Evolutionary conservation across 2,797 vertebrate genomes (phyloP).

Genomic region (Labroides dimidiatus): DNA sequence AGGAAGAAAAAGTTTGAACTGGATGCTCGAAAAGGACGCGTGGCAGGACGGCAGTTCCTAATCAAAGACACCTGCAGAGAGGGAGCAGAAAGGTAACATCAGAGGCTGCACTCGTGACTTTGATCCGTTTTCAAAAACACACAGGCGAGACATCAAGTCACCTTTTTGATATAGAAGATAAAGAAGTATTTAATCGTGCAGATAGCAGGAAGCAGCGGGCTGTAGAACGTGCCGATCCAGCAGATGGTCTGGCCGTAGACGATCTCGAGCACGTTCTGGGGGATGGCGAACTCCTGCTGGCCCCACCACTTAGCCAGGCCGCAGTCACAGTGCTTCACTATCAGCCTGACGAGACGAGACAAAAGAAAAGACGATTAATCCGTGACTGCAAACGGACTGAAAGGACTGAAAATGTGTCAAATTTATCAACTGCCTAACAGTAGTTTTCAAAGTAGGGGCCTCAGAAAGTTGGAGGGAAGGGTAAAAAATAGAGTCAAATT

Average conservation of each 20-base stretch:
- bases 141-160: slow-evolving; percentile 16
- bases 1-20: slow-evolving; percentile 97
- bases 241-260: slow-evolving; percentile 98
- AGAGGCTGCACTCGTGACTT: neutral
- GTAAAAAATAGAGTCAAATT: too few relatives aligned
- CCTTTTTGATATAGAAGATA: slow-evolving; percentile 97
- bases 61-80: slow-evolving; percentile 86
- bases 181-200: slow-evolving; percentile 94
- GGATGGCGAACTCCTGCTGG: slow-evolving; percentile 91
- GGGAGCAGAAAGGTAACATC: neutral
- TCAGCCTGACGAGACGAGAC: slow-evolving; percentile 78
- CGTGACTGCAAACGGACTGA: too few relatives aligned
- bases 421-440: neutral
- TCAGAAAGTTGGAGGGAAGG: too few relatives aligned
- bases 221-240: slow-evolving; percentile 97
- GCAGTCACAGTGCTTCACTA: slow-evolving; percentile 89
- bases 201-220: slow-evolving; percentile 93
- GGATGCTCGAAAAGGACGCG: slow-evolving; percentile 91
- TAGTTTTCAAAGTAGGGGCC: too few relatives aligned
- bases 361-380: neutral
- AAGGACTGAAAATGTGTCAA: neutral
- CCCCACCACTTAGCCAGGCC: slow-evolving; percentile 88
- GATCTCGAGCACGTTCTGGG: slow-evolving; percentile 93
- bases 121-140: neutral
- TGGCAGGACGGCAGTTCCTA: slow-evolving; percentile 89